Percentiles rank a stretch among this genome's conserved stretches.
Conservation (phyloP, 1,140 invertebrate genomes). For the Leptinotarsa texana region DNA sequence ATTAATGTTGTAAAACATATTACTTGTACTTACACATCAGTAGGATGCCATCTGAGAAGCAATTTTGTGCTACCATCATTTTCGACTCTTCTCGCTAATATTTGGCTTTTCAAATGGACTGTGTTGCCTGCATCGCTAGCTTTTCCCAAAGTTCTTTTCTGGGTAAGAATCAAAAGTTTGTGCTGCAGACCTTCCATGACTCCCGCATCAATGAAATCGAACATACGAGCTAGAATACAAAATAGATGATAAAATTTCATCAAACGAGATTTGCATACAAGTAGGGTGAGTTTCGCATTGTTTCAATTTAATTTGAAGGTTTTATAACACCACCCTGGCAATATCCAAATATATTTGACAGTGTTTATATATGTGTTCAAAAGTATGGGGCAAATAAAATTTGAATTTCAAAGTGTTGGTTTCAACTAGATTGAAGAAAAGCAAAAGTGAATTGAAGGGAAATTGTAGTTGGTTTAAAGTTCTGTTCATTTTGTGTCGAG, state of each 20-base stretch:
- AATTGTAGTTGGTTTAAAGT: too few species aligned
- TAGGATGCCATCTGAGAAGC: conserved; percentile 70
- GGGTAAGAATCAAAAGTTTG: conserved; percentile 64
- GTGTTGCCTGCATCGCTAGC: conserved; percentile 59
- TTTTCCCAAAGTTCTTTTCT: conserved; percentile 64
- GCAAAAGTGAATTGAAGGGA: too few species aligned
- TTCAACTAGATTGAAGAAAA: too few species aligned
- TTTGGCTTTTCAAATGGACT: conserved; percentile 69
- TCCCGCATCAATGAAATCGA: conserved; percentile 86
- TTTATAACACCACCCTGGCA: neutral
- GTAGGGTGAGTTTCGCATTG: conserved; percentile 16
- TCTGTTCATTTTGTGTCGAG: too few species aligned
- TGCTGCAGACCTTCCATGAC: conserved; percentile 86
- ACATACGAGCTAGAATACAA: conserved; percentile 69
- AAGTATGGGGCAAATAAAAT: too few species aligned
- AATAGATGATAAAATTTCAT: neutral
- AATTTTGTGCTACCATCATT: conserved; percentile 64
- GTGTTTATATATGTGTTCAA: too few species aligned
- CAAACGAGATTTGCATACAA: neutral
- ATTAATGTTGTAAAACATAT: neutral
- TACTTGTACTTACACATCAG: conserved; percentile 66
- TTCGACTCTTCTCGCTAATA: conserved; percentile 67
- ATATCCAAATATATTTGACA: too few species aligned
- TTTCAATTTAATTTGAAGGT: neutral
- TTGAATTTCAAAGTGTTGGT: too few species aligned